Evolutionary conservation across 2,888 invertebrate genomes (phyloP), one percentile per base, ranked within the genome.

Genomic region (Drosophila merina): DNA sequence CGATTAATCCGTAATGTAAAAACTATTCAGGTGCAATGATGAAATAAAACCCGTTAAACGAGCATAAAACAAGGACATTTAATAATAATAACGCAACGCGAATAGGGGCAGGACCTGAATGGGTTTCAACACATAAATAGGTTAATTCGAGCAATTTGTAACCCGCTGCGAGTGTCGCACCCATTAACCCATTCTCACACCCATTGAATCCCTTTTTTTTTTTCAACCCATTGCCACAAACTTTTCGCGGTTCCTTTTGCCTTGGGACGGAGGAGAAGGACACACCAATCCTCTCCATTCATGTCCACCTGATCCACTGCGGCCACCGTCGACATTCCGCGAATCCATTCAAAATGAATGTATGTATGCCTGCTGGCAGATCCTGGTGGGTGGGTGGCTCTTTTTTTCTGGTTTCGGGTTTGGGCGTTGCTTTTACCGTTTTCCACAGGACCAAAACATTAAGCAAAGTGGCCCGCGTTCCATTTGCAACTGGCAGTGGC

Each of bases 381-480:
- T 20, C 20, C 20, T 20, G 20, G 20, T 20, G 20, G 20, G 20
- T 20, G 20, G 20, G 20, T 20, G 20, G 20, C 20, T 20, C 20
- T 20, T 20, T 7, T 12, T 33, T 38, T 38, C 1, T 14, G 12
- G 14, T n/a, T 30, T 20, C 1, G 20, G 20, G 20, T 20, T 20
- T 20, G 28, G 62, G 28, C 44, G 28, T 75, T 64, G 84, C 86
- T 83, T 80, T 80, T 76, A 82, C 67, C 71, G 38, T 47, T 14
- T 58, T 51, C 66, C 57, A 42, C 70, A 60, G 74, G 76, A 62
- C 67, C 64, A 62, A 59, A 79, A 76, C 87, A 85, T 87, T 87
- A 82, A 87, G 79, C 83, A 87, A 82, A 87, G 88, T 85, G 86
- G 75, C 75, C 56, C 72, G 76, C 77, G 83, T 85, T 85, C 87